Base-by-base conservation (phyloP, 2,797 vertebrate species). In the Characodon lateralis region DNA sequence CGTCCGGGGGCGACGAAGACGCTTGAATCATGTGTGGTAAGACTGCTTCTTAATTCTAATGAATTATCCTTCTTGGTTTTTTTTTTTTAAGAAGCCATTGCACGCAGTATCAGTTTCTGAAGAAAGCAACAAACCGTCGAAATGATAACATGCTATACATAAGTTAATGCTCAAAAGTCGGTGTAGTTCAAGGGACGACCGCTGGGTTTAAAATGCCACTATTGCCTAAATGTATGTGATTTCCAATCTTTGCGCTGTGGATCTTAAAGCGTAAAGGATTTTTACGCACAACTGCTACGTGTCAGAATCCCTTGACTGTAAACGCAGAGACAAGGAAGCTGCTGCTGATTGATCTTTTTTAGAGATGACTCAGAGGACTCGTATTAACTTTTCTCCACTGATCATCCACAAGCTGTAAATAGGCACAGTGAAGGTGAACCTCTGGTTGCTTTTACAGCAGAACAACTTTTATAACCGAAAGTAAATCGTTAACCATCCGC, bases 21-120 rank as follows among this genome's bases (percentile, higher is more conserved):
- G 24, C 41, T 66, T 71, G 71, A 93, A 89, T 81, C 80, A 96
- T 96, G 95, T 96, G 95, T 43, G 95, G 95, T 96, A 89, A 93
- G 95, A 71, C 28, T 75, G 56, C 2, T 41, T 74, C 72, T 53
- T 1, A 3, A n/a, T 3, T 2, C 6, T n/a, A 41, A 20, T 2
- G 35, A 68, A 46, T 43, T 14, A 2, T 8, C 12, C 28, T 80
- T 0, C 0, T 6, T 50, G 71, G 50, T 53, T 13, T 9, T 0
- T 1, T 20, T 28, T 51, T 2, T 12, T 59, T 4, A 43, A 43
- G 13, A 46, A 3, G 24, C n/a, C 14, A 3, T 70, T 70, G 24
- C 41, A 24, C 43, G 10, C 65, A 59, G 58, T 12, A 5, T 3
- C 13, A 43, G 39, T 68, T 68, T 68, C 20, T n/a, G 20, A 43